Percentiles rank a stretch among this genome's conserved stretches.
These are phyloP conservation scores for Heliornis fulica DNA, from an alignment of 2,113 vertebrate species.

Conservation along the genomic window DNA sequence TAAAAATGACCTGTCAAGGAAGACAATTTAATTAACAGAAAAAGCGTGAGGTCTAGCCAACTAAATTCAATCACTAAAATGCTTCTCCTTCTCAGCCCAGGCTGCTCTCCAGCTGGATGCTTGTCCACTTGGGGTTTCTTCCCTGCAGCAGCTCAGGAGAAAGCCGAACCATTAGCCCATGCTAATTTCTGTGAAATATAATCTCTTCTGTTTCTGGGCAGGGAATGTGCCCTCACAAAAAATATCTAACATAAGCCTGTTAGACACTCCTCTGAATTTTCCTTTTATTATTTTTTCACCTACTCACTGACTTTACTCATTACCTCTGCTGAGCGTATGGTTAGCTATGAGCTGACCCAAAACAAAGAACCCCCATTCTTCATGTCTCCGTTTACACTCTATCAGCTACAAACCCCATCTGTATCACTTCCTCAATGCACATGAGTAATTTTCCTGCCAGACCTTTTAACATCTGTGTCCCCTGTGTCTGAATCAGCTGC, in stretches of 20 bases:
- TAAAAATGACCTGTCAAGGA: not conserved
- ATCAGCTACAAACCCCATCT: not conserved
- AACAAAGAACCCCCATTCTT: not conserved
- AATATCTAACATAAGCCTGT: not conserved
- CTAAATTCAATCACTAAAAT: not conserved
- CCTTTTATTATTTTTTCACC: not conserved
- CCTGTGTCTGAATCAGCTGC: not conserved
- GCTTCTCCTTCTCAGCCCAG: not conserved
- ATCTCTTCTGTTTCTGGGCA: not conserved
- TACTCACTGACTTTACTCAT: not conserved
- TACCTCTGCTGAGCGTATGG: not conserved
- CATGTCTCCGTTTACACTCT: not conserved
- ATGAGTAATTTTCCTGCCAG: not conserved
- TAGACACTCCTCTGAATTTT: not conserved
- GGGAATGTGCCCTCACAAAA: not conserved
- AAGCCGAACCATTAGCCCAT: not conserved
- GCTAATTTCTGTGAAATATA: not conserved
- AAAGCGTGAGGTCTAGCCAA: conserved; percentile 10
- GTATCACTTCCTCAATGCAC: not conserved
- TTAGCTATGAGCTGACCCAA: not conserved
- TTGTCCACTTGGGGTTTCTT: not conserved
- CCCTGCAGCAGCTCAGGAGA: not conserved
- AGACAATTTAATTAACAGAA: conserved; percentile 8
- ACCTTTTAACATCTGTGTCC: conserved; percentile 21
- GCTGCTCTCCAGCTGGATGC: conserved; percentile 7